These are phyloP conservation scores for Imbricaverruca yamaguchii DNA, from an alignment of 2,888 invertebrate species.

Conservation along the genomic window DNA sequence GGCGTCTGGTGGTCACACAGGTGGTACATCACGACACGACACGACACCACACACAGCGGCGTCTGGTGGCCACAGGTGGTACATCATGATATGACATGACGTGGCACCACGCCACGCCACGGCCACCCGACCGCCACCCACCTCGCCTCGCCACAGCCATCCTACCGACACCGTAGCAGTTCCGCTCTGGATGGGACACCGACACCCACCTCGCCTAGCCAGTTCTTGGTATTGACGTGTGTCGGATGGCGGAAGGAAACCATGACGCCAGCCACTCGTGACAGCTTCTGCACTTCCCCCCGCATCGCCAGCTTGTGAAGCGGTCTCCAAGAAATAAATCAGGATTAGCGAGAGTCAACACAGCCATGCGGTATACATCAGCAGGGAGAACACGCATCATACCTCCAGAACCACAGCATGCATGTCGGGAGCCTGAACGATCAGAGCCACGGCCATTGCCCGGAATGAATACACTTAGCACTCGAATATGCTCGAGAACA, in stretches of 20 bases:
- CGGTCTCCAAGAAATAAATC: background rate
- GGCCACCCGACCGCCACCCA: too few species aligned
- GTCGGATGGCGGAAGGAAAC: background rate
- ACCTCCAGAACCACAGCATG: background rate
- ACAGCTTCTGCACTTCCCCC: background rate
- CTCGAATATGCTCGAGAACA: too few species aligned
- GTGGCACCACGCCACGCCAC: too few species aligned
- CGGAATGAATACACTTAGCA: background rate
- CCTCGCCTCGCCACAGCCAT: too few species aligned
- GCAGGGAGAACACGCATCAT: too few species aligned
- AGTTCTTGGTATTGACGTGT: background rate
- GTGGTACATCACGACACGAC: too few species aligned
- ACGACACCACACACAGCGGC: too few species aligned
- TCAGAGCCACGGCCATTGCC: background rate
- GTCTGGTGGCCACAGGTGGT: too few species aligned
- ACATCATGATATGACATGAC: too few species aligned
- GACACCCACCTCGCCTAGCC: background rate
- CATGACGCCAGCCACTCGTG: background rate
- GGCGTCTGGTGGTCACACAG: background rate
- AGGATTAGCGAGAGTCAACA: too few species aligned
- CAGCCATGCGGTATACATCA: too few species aligned
- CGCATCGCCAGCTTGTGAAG: background rate
- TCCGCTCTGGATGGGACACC: background rate
- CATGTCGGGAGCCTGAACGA: background rate
- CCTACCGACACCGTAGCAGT: too few species aligned